Conservation (phyloP, 2,888 invertebrate species). For the Drosophila pegasa region DNA sequence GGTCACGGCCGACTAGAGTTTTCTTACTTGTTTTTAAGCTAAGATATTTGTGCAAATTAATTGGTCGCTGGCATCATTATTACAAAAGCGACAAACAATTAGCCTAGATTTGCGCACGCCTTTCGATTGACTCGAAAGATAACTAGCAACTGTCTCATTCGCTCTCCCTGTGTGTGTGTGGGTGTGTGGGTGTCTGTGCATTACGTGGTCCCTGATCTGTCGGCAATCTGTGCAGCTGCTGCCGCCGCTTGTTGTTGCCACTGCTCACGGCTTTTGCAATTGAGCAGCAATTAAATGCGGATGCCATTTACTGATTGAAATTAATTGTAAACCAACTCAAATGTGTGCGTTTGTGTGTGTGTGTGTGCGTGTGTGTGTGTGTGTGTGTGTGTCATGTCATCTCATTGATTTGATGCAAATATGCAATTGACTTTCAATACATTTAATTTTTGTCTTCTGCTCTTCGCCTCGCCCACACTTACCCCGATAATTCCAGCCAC, state of each 20-base stretch:
- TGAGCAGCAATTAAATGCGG: conserved; percentile 70
- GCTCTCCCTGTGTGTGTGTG: not conserved
- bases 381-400: not conserved
- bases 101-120: conserved; percentile 73
- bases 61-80: conserved; percentile 82
- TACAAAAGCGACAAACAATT: conserved; percentile 81
- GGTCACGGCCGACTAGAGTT: no score
- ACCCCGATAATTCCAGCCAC: conserved; percentile 52
- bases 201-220: conserved; percentile 9
- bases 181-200: not conserved
- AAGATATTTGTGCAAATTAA: conserved; percentile 82
- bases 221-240: conserved; percentile 36
- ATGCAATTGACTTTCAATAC: not conserved
- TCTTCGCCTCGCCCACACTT: conserved; percentile 26
- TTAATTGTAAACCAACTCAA: conserved; percentile 58
- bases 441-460: not conserved
- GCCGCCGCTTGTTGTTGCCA: conserved; percentile 20
- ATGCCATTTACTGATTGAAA: conserved; percentile 72
- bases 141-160: conserved; percentile 10
- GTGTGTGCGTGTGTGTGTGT: conserved; percentile 1
- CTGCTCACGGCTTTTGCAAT: conserved; percentile 48
- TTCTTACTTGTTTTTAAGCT: conserved; percentile 69
- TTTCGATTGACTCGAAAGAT: conserved; percentile 21
- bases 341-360: not conserved
- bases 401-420: conserved; percentile 1